These are phyloP conservation scores for Bombylius major DNA, from an alignment of 2,888 invertebrate genomes.

Conservation along the genomic window DNA sequence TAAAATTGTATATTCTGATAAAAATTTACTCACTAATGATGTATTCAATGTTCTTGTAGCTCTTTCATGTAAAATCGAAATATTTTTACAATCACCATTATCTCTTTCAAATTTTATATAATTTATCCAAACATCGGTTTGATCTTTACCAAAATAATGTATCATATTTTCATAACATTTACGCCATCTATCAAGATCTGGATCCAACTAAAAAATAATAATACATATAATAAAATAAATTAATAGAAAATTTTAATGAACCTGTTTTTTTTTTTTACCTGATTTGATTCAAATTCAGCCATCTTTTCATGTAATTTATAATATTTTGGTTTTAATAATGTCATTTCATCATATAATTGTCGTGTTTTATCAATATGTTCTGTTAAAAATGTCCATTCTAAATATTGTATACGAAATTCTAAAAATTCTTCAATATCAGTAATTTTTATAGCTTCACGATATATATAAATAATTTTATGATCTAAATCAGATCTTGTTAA, in stretches of 20 bases:
- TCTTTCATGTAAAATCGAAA: constrained; percentile 45
- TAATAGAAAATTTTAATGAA: too few relatives aligned
- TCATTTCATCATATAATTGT: constrained; percentile 46
- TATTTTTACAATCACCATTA: constrained; percentile 42
- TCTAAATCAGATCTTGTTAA: constrained; percentile 20
- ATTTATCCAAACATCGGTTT: constrained; percentile 58
- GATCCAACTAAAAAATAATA: constrained; percentile 20
- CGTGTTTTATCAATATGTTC: constrained; percentile 45
- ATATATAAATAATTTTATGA: constrained; percentile 22
- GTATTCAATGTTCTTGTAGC: constrained; percentile 46
- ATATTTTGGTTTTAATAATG: constrained; percentile 45
- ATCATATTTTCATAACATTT: constrained; percentile 50
- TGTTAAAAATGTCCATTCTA: constrained; percentile 22
- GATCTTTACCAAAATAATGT: constrained; percentile 51
- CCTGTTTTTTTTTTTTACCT: constrained; percentile 19
- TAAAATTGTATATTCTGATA: constrained; percentile 8
- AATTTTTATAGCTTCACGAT: constrained; percentile 23
- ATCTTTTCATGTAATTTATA: constrained; percentile 49
- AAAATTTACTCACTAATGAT: constrained; percentile 8
- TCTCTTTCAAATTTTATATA: constrained; percentile 57
- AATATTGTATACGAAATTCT: constrained; percentile 23
- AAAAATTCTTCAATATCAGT: constrained; percentile 20
- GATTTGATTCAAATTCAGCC: constrained; percentile 38
- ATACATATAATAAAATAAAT: neutral
- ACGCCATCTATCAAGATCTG: constrained; percentile 41